Evolutionary conservation across 1,140 invertebrate genomes (phyloP), one percentile per base, ranked within the genome.

Genomic region (Trichogramma pretiosum): DNA sequence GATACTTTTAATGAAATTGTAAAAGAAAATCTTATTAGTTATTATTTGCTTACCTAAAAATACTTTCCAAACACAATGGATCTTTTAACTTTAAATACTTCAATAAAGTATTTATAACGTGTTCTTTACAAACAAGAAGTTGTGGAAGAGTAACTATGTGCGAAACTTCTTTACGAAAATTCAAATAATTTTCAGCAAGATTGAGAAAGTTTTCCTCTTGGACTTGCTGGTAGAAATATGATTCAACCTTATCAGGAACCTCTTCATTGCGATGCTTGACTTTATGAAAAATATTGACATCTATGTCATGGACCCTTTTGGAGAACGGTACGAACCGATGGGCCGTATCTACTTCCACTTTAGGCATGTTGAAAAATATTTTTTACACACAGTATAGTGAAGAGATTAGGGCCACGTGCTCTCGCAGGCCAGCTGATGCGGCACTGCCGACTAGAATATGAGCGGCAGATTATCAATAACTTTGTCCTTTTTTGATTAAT

Each of bases 281-380:
- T 67, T 81, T 82, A 46, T 90, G 84, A 48, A 84, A 82, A 19
- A 86, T 75, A 74, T 85, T 80, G 28, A 94, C 75, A 62, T 93
- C 85, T 28, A 94, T 87, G 52, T 83, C 77, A 55, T 81, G 77
- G 19, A 95, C 80, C 48, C 89, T 74, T 58, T 93, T 87, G 14
- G 82, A 80, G 69, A 94, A 93, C 11, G 85, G 80, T 67, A 86
- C 80, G 68, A 92, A 93, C 89, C 93, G 63, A n/a, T n/a, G n/a
- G n/a, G n/a, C n/a, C n/a, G n/a, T n/a, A n/a, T n/a, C n/a, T n/a
- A n/a, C n/a, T n/a, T n/a, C n/a, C 46, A 82, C 57, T 34, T 53
- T 50, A 51, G 18, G 33, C 34, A 23, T 45, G 16, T 53, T 35
- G 19, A 33, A 35, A 21, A 47, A 18, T 53, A 33, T 30, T 48